Base-by-base conservation (phyloP, 2,888 invertebrate genomes). In the Noctua fimbriata region DNA sequence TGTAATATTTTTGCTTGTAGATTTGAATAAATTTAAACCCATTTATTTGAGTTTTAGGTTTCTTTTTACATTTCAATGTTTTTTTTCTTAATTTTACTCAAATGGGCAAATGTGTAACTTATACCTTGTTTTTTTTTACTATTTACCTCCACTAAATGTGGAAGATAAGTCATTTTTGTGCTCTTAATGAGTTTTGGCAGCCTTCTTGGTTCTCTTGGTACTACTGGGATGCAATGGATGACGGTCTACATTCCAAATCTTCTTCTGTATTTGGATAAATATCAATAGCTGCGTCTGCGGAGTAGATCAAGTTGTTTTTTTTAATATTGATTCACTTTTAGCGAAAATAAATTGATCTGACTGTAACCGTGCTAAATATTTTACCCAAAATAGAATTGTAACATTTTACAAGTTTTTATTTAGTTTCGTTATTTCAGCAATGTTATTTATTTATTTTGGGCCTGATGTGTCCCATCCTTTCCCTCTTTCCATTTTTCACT, bases 1-100 rank as follows among this genome's bases (percentile, higher is more conserved):
- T 73, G 66, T 77, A 80, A 74, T 78, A 79, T 76, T 78, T 85
- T 82, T 71, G 58, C 65, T 71, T 70, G 44, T 55, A 69, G 24
- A 66, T 74, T 69, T 69, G 21, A 65, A 73, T 58, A 16, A 76
- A 84, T 74, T 41, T 72, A 47, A 52, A 47, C 71, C 52, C 66
- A 49, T 71, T 65, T 24, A 49, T 67, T 52, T n/a, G 16, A 12
- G 2, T 55, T 73, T 36, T 28, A 36, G 10, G 24, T n/a, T 18
- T 18, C 1, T 44, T 28, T 69, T 66, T 21, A 24, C 16, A 0
- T 32, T 47, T 66, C 9, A 16, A 28, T 78, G 18, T 7, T 63
- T 16, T 9, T 44, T 24, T 66, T 14, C 24, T 4, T 44, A 67
- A n/a, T 44, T n/a, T 44, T n/a, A n/a, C 44, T 18, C 4, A 9